Percentiles rank a stretch among this genome's conserved stretches.
Evolutionary conservation across 2,888 invertebrate genomes (phyloP).

Genomic region (Petrolisthes manimaculis): DNA sequence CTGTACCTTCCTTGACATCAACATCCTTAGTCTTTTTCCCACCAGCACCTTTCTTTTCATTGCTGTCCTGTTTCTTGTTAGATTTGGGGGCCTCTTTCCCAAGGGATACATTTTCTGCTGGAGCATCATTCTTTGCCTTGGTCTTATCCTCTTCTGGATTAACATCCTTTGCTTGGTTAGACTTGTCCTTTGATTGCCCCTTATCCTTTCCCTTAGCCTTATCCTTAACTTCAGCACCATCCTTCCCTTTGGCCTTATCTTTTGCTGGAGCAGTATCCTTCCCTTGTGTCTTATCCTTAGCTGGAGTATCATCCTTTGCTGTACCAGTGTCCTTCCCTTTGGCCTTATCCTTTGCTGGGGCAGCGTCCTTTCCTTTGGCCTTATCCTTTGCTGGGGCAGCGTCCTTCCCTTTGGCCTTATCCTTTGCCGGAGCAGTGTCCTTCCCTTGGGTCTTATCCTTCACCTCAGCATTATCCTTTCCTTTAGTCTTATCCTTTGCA

Average conservation of each 20-base stretch:
- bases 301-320: not conserved
- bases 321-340: not conserved
- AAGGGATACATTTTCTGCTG: not conserved
- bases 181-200: not conserved
- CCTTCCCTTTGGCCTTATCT: not conserved
- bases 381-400: not conserved
- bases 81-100: no score
- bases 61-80: no score
- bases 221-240: not conserved
- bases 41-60: no score
- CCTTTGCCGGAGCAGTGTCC: not conserved
- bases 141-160: not conserved
- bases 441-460: not conserved
- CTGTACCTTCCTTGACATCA: not conserved
- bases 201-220: not conserved
- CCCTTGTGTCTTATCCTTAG: not conserved
- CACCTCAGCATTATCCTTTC: not conserved
- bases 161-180: not conserved
- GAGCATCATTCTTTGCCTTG: not conserved
- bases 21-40: not conserved
- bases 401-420: constrained; percentile 16
- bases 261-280: not conserved
- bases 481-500: not conserved
- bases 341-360: not conserved
- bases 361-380: not conserved